These are phyloP conservation scores for Vultur gryphus DNA, from an alignment of 2,797 vertebrate species.

Conservation along the genomic window DNA sequence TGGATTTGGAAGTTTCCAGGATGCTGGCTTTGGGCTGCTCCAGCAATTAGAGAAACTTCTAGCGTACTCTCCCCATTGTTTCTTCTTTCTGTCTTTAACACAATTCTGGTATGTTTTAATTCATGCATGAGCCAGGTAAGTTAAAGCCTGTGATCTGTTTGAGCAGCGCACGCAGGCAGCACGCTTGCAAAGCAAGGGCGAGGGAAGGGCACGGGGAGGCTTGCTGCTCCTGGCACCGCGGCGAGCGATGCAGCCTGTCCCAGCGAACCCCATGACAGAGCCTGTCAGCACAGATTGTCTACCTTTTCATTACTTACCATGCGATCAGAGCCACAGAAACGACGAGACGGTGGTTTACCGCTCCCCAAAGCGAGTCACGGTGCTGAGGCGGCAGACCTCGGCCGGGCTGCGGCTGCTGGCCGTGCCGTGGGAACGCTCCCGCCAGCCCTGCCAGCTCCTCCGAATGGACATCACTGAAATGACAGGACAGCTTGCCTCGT, in stretches of 20 bases:
- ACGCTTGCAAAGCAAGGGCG: rapidly evolving
- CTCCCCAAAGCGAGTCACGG: neutral
- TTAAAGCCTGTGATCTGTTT: neutral
- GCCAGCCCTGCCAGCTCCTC: neutral
- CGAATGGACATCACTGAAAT: rapidly evolving
- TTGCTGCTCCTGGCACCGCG: neutral
- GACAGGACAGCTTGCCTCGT: neutral
- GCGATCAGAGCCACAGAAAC: no score
- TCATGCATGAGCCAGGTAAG: no score
- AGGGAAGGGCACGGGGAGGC: neutral
- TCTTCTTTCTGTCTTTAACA: no score
- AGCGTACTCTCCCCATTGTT: rapidly evolving
- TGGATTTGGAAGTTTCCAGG: neutral
- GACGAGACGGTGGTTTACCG: rapidly evolving
- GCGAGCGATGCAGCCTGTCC: neutral
- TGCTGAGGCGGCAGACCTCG: no score
- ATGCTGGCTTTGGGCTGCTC: neutral
- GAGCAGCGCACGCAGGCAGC: rapidly evolving
- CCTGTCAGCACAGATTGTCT: neutral
- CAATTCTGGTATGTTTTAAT: rapidly evolving
- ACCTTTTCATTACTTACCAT: no score
- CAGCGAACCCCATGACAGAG: neutral
- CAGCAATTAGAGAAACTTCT: neutral
- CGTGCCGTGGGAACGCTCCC: neutral
- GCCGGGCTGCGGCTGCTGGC: neutral